Evolutionary conservation across 2,797 vertebrate genomes (phyloP).

Genomic region (Mycteria americana): DNA sequence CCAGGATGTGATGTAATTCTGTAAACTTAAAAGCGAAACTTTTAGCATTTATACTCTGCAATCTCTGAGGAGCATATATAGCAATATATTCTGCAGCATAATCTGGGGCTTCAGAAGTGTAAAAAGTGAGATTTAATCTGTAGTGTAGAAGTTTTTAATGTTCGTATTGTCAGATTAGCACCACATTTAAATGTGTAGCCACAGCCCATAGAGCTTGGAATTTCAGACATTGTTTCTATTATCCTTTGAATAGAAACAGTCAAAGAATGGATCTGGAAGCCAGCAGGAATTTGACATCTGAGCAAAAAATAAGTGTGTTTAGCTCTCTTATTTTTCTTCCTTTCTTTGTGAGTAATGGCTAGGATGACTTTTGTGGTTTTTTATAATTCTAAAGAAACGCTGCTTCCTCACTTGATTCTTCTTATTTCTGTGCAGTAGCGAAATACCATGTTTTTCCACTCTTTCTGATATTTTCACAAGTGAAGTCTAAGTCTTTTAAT

Average conservation of each 20-base stretch:
- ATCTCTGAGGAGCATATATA: background rate
- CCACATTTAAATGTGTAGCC: constrained; percentile 5
- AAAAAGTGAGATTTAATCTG: background rate
- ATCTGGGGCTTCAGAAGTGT: background rate
- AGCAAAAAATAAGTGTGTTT: constrained; percentile 42
- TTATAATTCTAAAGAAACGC: background rate
- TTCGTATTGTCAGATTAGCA: background rate
- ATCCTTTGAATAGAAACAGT: constrained; percentile 45
- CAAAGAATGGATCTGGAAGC: constrained; percentile 51
- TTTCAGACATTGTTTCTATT: constrained; percentile 55
- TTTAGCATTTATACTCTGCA: background rate
- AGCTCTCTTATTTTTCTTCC: background rate
- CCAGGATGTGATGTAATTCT: background rate
- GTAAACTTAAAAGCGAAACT: background rate
- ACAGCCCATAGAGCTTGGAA: constrained; percentile 15
- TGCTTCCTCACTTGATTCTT: background rate
- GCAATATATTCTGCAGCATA: background rate
- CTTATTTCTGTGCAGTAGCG: background rate
- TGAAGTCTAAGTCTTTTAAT: background rate
- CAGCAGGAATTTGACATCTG: constrained; percentile 58
- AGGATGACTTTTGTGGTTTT: background rate
- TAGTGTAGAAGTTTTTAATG: background rate
- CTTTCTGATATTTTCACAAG: background rate
- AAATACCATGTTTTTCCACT: background rate
- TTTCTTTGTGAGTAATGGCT: background rate